A percentile compares a stretch with the other conserved stretches of the same genome.
These are phyloP conservation scores for Scolopax rusticola DNA, from an alignment of 2,797 vertebrate species.

Conservation along the genomic window DNA sequence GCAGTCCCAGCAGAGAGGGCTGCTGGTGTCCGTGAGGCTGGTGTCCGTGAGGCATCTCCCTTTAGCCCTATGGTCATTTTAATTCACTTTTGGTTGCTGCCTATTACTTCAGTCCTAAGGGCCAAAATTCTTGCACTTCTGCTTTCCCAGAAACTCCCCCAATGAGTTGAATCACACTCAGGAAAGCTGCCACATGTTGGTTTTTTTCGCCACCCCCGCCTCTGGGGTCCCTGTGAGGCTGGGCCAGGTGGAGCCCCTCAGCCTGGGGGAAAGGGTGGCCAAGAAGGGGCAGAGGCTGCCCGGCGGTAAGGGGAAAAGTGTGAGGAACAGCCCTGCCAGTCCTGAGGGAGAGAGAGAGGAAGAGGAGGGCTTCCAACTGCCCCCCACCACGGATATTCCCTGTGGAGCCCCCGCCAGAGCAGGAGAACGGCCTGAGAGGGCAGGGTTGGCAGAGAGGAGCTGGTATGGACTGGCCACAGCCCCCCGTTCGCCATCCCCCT, in stretches of 20 bases:
- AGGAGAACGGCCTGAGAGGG: neutral
- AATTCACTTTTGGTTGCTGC: neutral
- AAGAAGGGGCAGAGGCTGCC: neutral
- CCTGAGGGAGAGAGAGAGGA: neutral
- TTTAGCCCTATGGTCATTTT: neutral
- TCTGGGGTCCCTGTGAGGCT: fast-evolving
- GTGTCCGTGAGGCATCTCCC: neutral
- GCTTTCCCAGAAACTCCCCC: neutral
- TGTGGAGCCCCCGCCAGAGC: too few relatives aligned
- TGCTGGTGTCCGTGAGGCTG: neutral
- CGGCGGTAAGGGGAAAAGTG: neutral
- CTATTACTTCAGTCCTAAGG: neutral
- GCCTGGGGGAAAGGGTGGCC: neutral
- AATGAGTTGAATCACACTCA: neutral
- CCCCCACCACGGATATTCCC: neutral
- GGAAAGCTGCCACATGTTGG: neutral
- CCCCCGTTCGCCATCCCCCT: neutral
- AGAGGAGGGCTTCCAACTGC: too few relatives aligned
- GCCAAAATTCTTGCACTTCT: neutral
- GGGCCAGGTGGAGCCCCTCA: neutral
- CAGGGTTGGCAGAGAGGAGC: neutral
- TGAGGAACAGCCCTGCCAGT: neutral
- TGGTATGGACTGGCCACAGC: fast-evolving
- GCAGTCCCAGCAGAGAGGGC: neutral
- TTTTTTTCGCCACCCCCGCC: too few relatives aligned